Evolutionary conservation across 1,140 invertebrate genomes (phyloP).

Genomic region (Reticulitermes speratus): DNA sequence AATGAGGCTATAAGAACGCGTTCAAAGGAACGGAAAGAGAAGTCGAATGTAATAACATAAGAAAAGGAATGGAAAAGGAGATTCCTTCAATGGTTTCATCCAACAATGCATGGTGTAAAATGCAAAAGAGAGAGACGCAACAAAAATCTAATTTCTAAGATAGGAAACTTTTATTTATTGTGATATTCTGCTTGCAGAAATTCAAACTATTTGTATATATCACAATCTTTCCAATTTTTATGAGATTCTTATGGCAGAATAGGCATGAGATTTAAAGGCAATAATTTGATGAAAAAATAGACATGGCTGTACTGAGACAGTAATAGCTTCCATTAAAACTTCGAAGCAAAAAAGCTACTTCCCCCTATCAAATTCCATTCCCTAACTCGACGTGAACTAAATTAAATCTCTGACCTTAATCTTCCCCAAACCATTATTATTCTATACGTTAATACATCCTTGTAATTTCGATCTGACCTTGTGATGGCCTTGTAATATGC

Average conservation of each 20-base stretch:
- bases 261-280: no score
- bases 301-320: background rate
- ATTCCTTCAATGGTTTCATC: slow-evolving; percentile 4
- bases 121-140: background rate
- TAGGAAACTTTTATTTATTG: background rate
- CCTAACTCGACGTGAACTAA: background rate
- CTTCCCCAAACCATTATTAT: no score
- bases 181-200: background rate
- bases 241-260: no score
- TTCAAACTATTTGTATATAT: background rate
- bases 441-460: no score
- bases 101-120: background rate
- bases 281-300: background rate
- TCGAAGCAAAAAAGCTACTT: background rate
- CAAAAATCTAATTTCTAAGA: background rate
- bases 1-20: background rate
- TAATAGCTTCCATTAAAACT: background rate
- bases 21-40: background rate
- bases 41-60: background rate
- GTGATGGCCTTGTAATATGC: no score
- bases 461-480: no score
- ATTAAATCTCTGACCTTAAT: background rate
- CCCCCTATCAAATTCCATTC: background rate
- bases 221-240: background rate
- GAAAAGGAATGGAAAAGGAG: background rate